Conservation (phyloP, 1,140 invertebrate genomes). For the Cotesia typhae region DNA sequence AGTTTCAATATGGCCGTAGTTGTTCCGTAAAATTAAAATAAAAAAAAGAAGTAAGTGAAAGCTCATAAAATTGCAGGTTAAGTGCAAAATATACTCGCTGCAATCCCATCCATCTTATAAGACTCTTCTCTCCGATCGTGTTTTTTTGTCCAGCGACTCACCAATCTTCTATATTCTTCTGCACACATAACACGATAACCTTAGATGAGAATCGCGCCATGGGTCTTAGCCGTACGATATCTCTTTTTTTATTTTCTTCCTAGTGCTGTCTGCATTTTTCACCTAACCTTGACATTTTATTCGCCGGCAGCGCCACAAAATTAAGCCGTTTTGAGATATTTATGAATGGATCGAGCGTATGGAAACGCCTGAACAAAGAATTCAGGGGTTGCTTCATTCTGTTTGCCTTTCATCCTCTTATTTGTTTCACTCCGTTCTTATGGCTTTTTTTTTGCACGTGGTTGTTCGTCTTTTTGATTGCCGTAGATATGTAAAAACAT, state of each 20-base stretch:
- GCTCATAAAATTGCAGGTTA: not conserved
- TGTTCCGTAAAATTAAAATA: too few species aligned
- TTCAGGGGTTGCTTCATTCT: slow-evolving; percentile 36
- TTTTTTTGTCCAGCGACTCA: slow-evolving; percentile 14
- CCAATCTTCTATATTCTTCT: slow-evolving; percentile 28
- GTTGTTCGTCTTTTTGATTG: too few species aligned
- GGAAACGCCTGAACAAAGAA: slow-evolving; percentile 57
- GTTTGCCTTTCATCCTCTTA: slow-evolving; percentile 13
- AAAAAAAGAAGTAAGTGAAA: not conserved
- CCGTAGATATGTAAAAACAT: too few species aligned
- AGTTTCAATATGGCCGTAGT: too few species aligned
- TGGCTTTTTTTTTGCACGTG: not conserved
- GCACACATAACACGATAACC: slow-evolving; percentile 47
- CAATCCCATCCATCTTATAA: not conserved
- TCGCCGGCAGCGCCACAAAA: slow-evolving; percentile 61
- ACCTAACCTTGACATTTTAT: slow-evolving; percentile 61
- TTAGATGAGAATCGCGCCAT: slow-evolving; percentile 51
- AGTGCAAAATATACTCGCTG: not conserved
- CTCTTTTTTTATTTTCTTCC: slow-evolving; percentile 23
- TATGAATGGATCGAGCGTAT: slow-evolving; percentile 60
- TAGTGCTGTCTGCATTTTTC: slow-evolving; percentile 61
- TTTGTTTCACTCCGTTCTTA: slow-evolving; percentile 17
- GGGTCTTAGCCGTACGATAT: slow-evolving; percentile 59
- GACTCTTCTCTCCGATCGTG: slow-evolving; percentile 12
- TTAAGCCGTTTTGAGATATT: slow-evolving; percentile 68